Conservation (phyloP, 2,888 invertebrate genomes). For the Opisthograptis luteolata region DNA sequence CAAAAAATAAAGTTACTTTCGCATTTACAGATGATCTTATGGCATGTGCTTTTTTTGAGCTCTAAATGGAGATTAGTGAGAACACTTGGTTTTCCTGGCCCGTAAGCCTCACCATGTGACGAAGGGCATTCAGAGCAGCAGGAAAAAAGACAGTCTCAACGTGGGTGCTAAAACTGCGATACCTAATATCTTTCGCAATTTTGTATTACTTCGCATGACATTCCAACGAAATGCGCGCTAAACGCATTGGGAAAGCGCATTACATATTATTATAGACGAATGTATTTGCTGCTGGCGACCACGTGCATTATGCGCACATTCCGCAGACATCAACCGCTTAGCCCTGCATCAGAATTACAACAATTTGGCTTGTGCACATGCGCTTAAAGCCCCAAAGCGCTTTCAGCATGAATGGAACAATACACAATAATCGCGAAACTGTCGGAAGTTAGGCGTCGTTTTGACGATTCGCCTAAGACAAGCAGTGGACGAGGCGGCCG, state of each 20-base stretch:
- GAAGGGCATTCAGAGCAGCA: too few species aligned
- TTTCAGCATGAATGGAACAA: slow-evolving; percentile 21
- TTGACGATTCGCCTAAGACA: slow-evolving; percentile 79
- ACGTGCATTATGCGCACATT: slow-evolving; percentile 2
- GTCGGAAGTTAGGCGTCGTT: slow-evolving; percentile 55
- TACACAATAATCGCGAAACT: slow-evolving; percentile 25
- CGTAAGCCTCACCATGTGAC: too few species aligned
- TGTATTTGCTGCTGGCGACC: slow-evolving; percentile 10
- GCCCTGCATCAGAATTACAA: background rate
- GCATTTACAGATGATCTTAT: too few species aligned
- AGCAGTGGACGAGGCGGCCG: slow-evolving; percentile 78
- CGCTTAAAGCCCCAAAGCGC: slow-evolving; percentile 5
- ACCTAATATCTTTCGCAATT: background rate
- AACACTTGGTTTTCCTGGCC: too few species aligned
- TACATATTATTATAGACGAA: slow-evolving; percentile 1
- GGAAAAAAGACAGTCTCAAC: too few species aligned
- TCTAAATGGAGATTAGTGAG: too few species aligned
- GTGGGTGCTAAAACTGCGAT: background rate
- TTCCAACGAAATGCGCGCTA: slow-evolving; percentile 2
- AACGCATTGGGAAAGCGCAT: slow-evolving; percentile 10
- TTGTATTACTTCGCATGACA: slow-evolving; percentile 2
- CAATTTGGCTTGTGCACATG: slow-evolving; percentile 5
- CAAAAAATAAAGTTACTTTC: too few species aligned
- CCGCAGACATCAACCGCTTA: slow-evolving; percentile 1
- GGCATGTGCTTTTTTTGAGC: too few species aligned